Evolutionary conservation across 1,140 invertebrate species (phyloP).

Genomic region (Euura saliciscinereae): DNA sequence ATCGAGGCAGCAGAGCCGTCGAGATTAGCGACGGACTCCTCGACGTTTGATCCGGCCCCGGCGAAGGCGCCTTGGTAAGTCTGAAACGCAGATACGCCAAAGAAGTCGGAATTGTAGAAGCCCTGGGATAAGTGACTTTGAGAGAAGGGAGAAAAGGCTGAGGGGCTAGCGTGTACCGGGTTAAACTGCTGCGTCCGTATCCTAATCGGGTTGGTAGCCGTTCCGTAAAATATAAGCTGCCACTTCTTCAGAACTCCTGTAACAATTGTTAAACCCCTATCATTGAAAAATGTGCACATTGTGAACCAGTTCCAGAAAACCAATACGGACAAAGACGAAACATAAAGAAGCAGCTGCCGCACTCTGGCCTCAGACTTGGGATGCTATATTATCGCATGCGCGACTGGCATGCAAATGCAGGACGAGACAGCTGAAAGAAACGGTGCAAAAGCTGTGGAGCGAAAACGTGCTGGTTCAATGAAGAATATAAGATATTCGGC

Average conservation of each 20-base stretch:
- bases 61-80: conserved; percentile 74
- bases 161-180: conserved; percentile 61
- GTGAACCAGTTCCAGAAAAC: background rate
- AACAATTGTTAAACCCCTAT: conserved; percentile 20
- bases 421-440: background rate
- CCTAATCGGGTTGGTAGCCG: conserved; percentile 79
- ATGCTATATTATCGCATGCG: background rate
- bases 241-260: conserved; percentile 83
- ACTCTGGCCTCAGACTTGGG: background rate
- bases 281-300: background rate
- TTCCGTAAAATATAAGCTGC: conserved; percentile 93
- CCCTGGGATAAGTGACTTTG: conserved; percentile 25
- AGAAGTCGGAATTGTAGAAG: conserved; percentile 50
- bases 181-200: conserved; percentile 59
- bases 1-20: conserved; percentile 64
- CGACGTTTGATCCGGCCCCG: conserved; percentile 71
- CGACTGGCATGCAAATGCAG: background rate
- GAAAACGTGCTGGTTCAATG: too few species aligned
- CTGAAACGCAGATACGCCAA: conserved; percentile 66
- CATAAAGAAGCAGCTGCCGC: background rate
- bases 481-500: too few species aligned
- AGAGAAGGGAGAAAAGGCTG: conserved; percentile 52
- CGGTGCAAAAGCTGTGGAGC: too few species aligned
- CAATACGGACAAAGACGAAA: background rate
- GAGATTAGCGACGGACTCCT: conserved; percentile 71